Evolutionary conservation across 2,113 vertebrate species (phyloP), one percentile per base, ranked within the genome.

Genomic region (Platichthys flesus): DNA sequence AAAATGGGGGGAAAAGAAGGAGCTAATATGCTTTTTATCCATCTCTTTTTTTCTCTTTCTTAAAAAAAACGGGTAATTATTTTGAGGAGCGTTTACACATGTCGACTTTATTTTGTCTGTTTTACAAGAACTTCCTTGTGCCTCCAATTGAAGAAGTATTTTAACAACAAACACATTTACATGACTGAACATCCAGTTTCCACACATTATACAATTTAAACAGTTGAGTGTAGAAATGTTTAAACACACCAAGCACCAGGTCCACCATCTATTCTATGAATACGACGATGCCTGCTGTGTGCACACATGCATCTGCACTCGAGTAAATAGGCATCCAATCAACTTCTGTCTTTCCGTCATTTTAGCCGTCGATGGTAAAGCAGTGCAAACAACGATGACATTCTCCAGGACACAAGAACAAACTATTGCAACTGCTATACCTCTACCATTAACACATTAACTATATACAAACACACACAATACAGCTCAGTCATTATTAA

Each of bases 1-100:
- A 64, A 79, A 82, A 71, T 47, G 61, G 68, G 64, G 66, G 56
- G 64, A 31, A 78, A 72, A 71, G 71, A 77, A 83, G 55, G 65
- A 70, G 58, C 67, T 67, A 68, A 87, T 84, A 71, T 59, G 62
- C 61, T 67, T 37, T 55, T 65, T 63, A 55, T 59, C 68, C n/a
- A 5, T 68, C 65, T 20, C 20, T 31, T 71, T 13, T 59, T 71
- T 13, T 60, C 14, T 18, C 16, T 42, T 40, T 65, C 12, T 24
- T 16, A 18, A 47, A 24, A 24, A 26, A 28, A 72, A n/a, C 23
- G 42, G 35, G n/a, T 65, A 20, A 59, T 78, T 71, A 24, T 23
- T 49, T n/a, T 12, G 40, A 59, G 55, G 57, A 13, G 64, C 52
- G 60, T 71, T 82, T 74, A 45, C 21, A 52, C 37, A 76, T 35